Conservation (phyloP, 1,140 invertebrate genomes). For the Drosophila bocki region DNA sequence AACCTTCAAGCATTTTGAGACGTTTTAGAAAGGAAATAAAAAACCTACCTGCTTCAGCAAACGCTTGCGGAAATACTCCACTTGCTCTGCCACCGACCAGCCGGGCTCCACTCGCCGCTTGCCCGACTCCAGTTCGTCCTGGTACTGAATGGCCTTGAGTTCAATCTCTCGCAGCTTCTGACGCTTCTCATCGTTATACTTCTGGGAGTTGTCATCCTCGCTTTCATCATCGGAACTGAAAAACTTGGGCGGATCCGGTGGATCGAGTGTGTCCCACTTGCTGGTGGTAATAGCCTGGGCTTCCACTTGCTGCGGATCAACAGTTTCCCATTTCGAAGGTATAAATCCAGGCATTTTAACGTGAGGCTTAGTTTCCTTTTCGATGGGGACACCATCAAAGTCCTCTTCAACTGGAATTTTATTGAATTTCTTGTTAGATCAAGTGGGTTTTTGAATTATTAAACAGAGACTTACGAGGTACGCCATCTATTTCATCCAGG, state of each 20-base stretch:
- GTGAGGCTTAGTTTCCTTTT: constrained; percentile 81
- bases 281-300: constrained; percentile 95
- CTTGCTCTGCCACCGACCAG: constrained; percentile 92
- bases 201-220: constrained; percentile 76
- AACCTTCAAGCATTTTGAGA: neutral
- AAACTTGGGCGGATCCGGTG: constrained; percentile 81
- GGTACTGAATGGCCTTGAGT: constrained; percentile 97
- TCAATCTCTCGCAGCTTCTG: constrained; percentile 96
- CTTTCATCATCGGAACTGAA: constrained; percentile 74
- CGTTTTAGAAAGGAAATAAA: neutral
- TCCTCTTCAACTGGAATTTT: constrained; percentile 91
- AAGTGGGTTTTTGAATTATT: neutral
- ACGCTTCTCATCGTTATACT: constrained; percentile 91
- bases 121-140: constrained; percentile 97
- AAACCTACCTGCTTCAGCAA: constrained; percentile 91
- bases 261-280: constrained; percentile 91
- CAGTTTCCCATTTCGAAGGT: constrained; percentile 97
- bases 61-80: constrained; percentile 96
- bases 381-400: constrained; percentile 93
- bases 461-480: constrained; percentile 87
- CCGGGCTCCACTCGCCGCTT: constrained; percentile 91
- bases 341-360: constrained; percentile 89
- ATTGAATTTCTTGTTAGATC: neutral
- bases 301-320: constrained; percentile 92
- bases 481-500: constrained; percentile 90